These are phyloP conservation scores for Leptoclinus maculatus DNA, from an alignment of 2,797 vertebrate species.

Conservation along the genomic window DNA sequence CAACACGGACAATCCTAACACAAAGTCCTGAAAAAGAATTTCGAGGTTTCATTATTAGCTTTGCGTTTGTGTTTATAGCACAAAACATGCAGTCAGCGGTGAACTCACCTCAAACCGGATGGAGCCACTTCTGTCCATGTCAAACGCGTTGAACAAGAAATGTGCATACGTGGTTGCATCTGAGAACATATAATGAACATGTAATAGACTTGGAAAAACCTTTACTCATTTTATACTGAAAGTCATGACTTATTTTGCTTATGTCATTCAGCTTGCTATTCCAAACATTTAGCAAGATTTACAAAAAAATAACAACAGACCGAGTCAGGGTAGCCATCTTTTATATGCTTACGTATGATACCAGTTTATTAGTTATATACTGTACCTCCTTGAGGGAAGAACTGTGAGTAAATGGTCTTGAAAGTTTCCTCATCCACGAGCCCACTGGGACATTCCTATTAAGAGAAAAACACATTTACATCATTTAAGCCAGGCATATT, in stretches of 20 bases:
- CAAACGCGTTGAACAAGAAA: slow-evolving; percentile 96
- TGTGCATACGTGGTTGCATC: slow-evolving; percentile 95
- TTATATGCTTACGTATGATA: neutral
- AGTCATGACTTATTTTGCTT: neutral
- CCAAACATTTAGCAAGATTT: neutral
- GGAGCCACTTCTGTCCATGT: slow-evolving; percentile 89
- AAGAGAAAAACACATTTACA: slow-evolving; percentile 11
- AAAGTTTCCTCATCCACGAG: slow-evolving; percentile 96
- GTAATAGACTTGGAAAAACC: neutral
- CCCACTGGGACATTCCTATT: slow-evolving; percentile 94
- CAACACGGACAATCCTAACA: slow-evolving; percentile 91
- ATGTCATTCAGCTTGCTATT: neutral
- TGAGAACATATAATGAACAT: slow-evolving; percentile 47
- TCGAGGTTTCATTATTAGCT: neutral
- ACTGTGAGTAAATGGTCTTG: slow-evolving; percentile 94
- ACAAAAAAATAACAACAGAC: neutral
- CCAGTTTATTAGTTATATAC: neutral
- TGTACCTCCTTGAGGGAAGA: slow-evolving; percentile 96
- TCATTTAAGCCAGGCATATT: neutral
- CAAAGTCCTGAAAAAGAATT: slow-evolving; percentile 89
- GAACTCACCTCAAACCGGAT: slow-evolving; percentile 92
- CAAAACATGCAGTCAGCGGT: neutral
- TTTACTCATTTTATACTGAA: neutral
- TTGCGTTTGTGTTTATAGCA: neutral
- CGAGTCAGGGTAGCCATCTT: neutral